Conservation (phyloP, 2,113 vertebrate genomes). For the Lasiurus borealis region DNA sequence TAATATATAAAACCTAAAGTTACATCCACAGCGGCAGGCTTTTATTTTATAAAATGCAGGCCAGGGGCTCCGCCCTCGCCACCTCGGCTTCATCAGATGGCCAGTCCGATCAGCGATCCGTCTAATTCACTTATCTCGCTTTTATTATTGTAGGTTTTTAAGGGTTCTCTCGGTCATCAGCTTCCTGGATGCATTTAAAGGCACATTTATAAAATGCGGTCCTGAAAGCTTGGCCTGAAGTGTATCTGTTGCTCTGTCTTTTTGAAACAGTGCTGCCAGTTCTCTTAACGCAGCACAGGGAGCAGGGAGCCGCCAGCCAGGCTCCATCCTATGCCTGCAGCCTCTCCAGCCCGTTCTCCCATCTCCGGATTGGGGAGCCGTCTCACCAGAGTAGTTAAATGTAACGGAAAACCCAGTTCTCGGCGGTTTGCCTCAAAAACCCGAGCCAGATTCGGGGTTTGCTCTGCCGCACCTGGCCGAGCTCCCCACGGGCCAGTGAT, state of each 20-base stretch:
- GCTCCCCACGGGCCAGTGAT: background rate
- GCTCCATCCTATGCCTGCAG: background rate
- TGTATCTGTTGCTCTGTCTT: background rate
- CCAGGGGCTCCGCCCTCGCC: too few relatives aligned
- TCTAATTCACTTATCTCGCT: too few relatives aligned
- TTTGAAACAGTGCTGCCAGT: background rate
- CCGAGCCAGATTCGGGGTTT: background rate
- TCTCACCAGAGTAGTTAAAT: background rate
- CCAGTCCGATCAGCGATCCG: too few relatives aligned
- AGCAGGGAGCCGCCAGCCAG: background rate
- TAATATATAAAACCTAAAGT: conserved; percentile 35
- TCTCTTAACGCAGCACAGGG: background rate
- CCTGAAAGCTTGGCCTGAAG: background rate
- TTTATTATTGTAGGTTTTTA: background rate
- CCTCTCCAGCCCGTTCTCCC: background rate
- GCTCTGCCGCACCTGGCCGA: background rate
- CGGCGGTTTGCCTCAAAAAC: conserved; percentile 12
- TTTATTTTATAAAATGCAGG: background rate
- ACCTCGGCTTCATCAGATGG: too few relatives aligned
- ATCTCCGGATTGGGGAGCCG: background rate
- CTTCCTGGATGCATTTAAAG: background rate
- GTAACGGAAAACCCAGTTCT: background rate
- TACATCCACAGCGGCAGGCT: background rate
- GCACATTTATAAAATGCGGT: background rate
- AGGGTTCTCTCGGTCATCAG: background rate